Evolutionary conservation across 2,888 invertebrate species (phyloP), one percentile per base, ranked within the genome.

Genomic region (Caenorhabditis zanzibari): DNA sequence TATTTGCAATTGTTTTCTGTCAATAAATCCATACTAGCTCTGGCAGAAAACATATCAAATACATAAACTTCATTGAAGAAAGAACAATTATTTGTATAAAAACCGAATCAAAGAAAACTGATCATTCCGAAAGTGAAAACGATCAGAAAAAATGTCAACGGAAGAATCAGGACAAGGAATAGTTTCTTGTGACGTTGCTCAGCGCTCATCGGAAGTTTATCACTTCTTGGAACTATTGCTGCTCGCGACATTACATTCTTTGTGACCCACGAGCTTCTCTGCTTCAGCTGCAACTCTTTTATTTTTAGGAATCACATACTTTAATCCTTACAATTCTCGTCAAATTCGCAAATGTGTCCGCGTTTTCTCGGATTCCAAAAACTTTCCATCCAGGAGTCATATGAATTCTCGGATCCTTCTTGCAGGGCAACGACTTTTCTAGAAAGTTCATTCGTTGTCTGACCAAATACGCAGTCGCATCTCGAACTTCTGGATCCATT

Each of bases 201-300:
- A 3, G 28, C 22, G 6, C n/a, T 54, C 49, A 74, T 69, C 12
- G 74, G 75, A 38, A 77, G 76, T 32, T 59, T 66, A 58, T 82
- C 82, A 52, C 82, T 77, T 69, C 82, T 38, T 2, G 77, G 68
- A 52, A 82, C 68, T 0, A 72, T 82, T n/a, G 64, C 58, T 32
- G 41, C 64, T 28, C 73, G 66, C n/a, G 82, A 82, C 59, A 66
- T 47, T n/a, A 59, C 68, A 47, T 74, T 73, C 35, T 64, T 79
- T n/a, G 71, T n/a, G 14, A 79, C 79, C 79, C 79, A 79, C 32
- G 71, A 47, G 38, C 63, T 79, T 32, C 56, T 54, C 24, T 71
- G 79, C n/a, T 49, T 79, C 32, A 79, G 35, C 79, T 79, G 38
- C 56, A 79, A 77, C 5, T 24, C 19, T 7, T 19, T 7, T 6